Conservation (phyloP, 64 coral and sea anemone species). For the Orbicella faveolata region DNA sequence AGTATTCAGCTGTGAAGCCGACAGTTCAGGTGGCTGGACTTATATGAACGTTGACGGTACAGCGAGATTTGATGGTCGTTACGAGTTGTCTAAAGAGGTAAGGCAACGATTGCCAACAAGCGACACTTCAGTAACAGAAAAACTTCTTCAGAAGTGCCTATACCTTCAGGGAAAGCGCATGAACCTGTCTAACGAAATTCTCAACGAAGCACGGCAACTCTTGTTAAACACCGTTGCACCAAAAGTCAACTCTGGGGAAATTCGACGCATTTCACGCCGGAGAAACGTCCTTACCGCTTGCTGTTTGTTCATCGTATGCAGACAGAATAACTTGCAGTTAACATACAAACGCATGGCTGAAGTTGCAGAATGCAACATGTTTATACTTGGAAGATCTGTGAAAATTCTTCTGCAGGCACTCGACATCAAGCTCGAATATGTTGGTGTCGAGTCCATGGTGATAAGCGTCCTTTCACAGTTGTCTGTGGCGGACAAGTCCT, state of each 20-base stretch:
- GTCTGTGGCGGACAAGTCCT: not conserved
- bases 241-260: not conserved
- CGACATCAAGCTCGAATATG: not conserved
- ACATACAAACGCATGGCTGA: slow-evolving; percentile 19
- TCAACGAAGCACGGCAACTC: not conserved
- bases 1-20: slow-evolving; percentile 19
- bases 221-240: not conserved
- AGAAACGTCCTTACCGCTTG: not conserved
- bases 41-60: not conserved
- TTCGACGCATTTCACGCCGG: not conserved
- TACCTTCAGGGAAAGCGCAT: not conserved
- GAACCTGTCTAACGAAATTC: slow-evolving; percentile 10
- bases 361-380: slow-evolving; percentile 29
- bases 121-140: not conserved
- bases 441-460: not conserved
- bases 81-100: not conserved
- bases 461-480: not conserved
- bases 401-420: slow-evolving; percentile 16
- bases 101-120: slow-evolving; percentile 8
- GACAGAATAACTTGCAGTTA: slow-evolving; percentile 15
- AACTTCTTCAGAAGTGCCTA: not conserved
- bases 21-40: not conserved
- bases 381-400: not conserved
- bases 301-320: slow-evolving; percentile 26
- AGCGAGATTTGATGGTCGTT: not conserved